phyloP scores from a whole-genome alignment of 1,140 invertebrate species.

The Wiebesia pumilae region DNA sequence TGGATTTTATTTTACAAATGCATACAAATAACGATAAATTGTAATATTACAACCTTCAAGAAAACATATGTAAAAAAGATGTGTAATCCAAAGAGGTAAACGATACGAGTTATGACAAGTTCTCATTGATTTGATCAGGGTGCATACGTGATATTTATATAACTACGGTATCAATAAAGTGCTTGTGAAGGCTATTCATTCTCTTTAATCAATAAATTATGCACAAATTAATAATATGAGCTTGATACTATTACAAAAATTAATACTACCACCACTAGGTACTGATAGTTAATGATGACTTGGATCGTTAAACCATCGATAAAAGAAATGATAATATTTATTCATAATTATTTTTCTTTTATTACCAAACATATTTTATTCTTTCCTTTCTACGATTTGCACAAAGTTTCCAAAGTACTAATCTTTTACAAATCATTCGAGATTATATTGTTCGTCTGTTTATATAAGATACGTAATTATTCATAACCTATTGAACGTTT shows the following conservation, averaged over 20 bases:
- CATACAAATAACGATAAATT: not conserved
- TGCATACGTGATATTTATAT: not conserved
- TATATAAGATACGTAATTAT: too few species aligned
- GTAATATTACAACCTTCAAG: not conserved
- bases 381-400: too few species aligned
- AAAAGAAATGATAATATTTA: not conserved
- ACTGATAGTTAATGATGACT: not conserved
- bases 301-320: not conserved
- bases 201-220: conserved; percentile 7
- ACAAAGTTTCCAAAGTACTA: too few species aligned
- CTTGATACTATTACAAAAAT: not conserved
- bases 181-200: not conserved
- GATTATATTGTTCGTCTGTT: too few species aligned
- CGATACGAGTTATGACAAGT: not conserved
- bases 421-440: too few species aligned
- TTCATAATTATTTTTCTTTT: not conserved
- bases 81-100: not conserved
- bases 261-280: not conserved
- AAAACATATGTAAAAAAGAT: not conserved
- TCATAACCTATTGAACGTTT: too few species aligned
- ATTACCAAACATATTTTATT: not conserved
- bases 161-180: not conserved
- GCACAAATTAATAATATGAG: not conserved
- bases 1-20: not conserved
- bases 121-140: not conserved